Evolutionary conservation across 1,140 invertebrate species (phyloP).

Genomic region (Branchinecta lindahli): DNA sequence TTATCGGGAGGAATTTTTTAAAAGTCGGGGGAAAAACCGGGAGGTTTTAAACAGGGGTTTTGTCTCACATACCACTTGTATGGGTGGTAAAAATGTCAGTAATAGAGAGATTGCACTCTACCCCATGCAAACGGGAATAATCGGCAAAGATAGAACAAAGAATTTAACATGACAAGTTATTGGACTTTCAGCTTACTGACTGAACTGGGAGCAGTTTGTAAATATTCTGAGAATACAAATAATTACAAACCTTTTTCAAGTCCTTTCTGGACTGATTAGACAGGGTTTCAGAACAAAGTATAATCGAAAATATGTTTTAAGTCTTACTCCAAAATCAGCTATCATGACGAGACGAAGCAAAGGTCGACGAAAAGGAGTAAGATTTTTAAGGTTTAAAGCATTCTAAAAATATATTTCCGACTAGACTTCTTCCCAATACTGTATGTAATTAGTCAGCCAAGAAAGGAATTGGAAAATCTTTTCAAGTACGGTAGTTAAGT

Average conservation of each 20-base stretch:
- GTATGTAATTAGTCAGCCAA: neutral
- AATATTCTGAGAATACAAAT: neutral
- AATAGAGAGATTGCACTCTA: neutral
- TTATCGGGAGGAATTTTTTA: conserved; percentile 1
- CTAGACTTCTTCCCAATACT: conserved; percentile 1
- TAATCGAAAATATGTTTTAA: neutral
- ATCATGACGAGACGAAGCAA: conserved; percentile 8
- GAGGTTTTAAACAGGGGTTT: neutral
- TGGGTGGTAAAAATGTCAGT: conserved; percentile 5
- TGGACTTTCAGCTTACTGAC: neutral
- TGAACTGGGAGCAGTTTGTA: neutral
- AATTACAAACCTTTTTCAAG: neutral
- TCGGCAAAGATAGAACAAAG: neutral
- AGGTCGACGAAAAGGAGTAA: conserved; percentile 4
- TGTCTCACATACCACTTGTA: conserved; percentile 2
- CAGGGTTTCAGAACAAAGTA: neutral
- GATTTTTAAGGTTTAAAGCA: conserved; percentile 6
- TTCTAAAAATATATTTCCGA: conserved; percentile 1
- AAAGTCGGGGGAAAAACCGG: neutral
- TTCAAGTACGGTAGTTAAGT: neutral
- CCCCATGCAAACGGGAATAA: neutral
- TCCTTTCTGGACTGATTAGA: neutral
- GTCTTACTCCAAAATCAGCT: conserved; percentile 2
- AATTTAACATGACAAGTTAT: neutral
- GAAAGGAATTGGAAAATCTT: conserved; percentile 1